Percentiles rank a stretch among this genome's conserved stretches.
Evolutionary conservation across 2,888 invertebrate species (phyloP).

Genomic region (Acleris literana): DNA sequence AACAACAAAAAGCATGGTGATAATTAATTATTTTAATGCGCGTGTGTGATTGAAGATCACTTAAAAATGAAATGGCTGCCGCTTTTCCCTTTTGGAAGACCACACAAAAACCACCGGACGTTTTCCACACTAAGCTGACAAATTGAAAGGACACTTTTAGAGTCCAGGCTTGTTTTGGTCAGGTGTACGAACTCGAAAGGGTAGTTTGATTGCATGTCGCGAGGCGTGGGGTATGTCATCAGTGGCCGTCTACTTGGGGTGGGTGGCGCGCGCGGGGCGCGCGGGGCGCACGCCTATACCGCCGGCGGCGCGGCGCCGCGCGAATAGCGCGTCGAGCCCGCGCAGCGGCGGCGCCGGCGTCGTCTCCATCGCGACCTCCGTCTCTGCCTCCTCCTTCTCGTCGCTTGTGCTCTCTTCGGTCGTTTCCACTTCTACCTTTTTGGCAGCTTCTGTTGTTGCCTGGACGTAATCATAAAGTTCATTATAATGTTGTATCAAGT

Average conservation of each 20-base stretch:
- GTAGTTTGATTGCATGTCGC: slow-evolving; percentile 13
- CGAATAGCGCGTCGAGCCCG: slow-evolving; percentile 87
- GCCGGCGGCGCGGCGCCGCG: slow-evolving; percentile 86
- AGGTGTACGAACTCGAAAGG: too few species aligned
- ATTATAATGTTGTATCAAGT: too few species aligned
- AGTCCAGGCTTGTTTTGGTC: too few species aligned
- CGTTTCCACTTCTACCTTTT: slow-evolving; percentile 66
- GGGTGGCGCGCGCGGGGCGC: slow-evolving; percentile 62
- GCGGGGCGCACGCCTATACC: slow-evolving; percentile 63
- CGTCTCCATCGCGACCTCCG: slow-evolving; percentile 61
- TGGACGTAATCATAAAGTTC: slow-evolving; percentile 39
- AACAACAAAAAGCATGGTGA: too few species aligned
- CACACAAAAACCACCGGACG: too few species aligned
- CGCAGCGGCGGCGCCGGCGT: slow-evolving; percentile 84
- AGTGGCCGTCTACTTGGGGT: slow-evolving; percentile 50
- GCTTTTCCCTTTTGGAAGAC: too few species aligned
- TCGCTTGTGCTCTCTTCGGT: slow-evolving; percentile 73
- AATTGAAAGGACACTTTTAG: too few species aligned
- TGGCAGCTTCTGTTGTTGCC: slow-evolving; percentile 72
- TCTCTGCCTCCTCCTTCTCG: slow-evolving; percentile 70
- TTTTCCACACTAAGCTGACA: too few species aligned
- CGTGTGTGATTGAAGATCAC: too few species aligned
- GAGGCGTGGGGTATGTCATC: slow-evolving; percentile 15
- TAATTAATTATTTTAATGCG: too few species aligned
- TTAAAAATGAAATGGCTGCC: too few species aligned